phyloP scores from a whole-genome alignment of 2,113 vertebrate species.

The Tapirus terrestris region DNA sequence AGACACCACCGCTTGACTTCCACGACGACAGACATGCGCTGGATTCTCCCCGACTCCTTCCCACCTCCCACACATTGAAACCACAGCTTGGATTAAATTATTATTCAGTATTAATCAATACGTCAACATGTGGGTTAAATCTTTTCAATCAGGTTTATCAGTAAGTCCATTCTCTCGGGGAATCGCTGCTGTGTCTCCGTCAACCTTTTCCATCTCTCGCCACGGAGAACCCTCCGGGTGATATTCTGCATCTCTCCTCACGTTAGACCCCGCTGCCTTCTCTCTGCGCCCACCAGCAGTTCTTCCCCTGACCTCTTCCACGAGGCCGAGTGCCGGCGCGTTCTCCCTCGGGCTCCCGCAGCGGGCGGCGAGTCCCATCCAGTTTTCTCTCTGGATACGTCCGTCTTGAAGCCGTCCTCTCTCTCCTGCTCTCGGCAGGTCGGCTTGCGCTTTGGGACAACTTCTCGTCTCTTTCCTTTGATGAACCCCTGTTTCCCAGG shows the following conservation, averaged over 20 bases:
- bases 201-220: rapidly evolving
- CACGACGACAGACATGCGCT: rapidly evolving
- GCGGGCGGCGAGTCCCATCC: not conserved
- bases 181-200: rapidly evolving
- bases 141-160: not conserved
- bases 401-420: rapidly evolving
- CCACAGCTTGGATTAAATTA: not conserved
- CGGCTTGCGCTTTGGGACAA: not conserved
- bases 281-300: not conserved
- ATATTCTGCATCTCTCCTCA: rapidly evolving
- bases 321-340: rapidly evolving
- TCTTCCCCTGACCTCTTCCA: not conserved
- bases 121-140: not conserved
- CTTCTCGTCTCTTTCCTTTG: not conserved
- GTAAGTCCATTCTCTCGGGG: too few species aligned
- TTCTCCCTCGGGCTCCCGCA: rapidly evolving
- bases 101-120: not conserved
- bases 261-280: too few species aligned
- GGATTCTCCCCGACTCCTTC: not conserved
- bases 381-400: not conserved
- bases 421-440: not conserved
- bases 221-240: rapidly evolving
- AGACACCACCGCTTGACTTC: too few species aligned
- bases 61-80: rapidly evolving
- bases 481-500: rapidly evolving